Evolutionary conservation across 2,797 vertebrate species (phyloP).

Genomic region (Macrochelys suwanniensis): DNA sequence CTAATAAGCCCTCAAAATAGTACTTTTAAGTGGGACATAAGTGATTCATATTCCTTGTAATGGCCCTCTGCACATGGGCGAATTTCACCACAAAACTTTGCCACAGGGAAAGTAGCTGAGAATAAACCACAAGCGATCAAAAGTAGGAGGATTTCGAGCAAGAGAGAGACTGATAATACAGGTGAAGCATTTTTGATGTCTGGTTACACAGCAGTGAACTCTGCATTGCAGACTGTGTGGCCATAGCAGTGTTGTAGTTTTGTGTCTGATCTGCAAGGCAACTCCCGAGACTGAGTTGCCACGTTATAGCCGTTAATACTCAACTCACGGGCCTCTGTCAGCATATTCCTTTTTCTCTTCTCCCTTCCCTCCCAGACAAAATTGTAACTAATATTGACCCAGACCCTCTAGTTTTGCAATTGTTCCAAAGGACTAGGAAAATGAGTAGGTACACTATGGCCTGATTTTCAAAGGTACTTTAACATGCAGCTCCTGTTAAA

Average conservation of each 20-base stretch:
- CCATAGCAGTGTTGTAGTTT: not conserved
- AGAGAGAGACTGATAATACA: fast-evolving
- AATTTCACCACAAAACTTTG: fast-evolving
- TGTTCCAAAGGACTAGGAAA: fast-evolving
- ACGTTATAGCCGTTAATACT: fast-evolving
- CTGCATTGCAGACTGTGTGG: not conserved
- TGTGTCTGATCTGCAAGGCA: not conserved
- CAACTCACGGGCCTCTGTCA: fast-evolving
- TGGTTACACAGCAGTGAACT: not conserved
- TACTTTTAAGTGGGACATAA: fast-evolving
- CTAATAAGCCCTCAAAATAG: not conserved
- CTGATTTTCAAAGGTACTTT: fast-evolving
- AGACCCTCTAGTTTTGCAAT: fast-evolving
- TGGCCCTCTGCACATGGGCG: not conserved
- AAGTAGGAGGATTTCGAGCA: not conserved
- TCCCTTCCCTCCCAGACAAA: fast-evolving
- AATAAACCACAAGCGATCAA: not conserved
- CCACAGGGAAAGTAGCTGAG: not conserved
- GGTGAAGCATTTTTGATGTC: not conserved
- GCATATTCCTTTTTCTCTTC: not conserved
- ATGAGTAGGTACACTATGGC: fast-evolving
- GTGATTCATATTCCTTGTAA: not conserved
- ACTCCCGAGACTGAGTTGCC: fast-evolving
- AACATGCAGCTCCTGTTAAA: not conserved
- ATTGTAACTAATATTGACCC: fast-evolving